Evolutionary conservation across 2,888 invertebrate genomes (phyloP), one percentile per base, ranked within the genome.

Genomic region (Marasmarcha lunaedactyla): DNA sequence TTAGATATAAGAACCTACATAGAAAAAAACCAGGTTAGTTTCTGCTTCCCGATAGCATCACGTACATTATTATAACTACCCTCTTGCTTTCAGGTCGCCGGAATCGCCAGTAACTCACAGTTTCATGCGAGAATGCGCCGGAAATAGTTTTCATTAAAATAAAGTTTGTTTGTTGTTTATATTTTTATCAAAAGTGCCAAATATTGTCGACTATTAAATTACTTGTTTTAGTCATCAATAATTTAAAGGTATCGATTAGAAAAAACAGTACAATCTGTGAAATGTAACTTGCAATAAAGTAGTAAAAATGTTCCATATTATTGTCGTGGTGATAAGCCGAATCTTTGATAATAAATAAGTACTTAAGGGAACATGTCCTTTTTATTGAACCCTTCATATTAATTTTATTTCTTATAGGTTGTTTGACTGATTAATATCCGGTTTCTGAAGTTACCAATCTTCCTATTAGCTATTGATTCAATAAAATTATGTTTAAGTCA

Each of bases 111-210:
- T 83, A 78, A 71, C 14, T 46, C 37, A 45, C 37, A n/a, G n/a
- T n/a, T n/a, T n/a, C n/a, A n/a, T n/a, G n/a, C n/a, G n/a, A n/a
- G n/a, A n/a, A n/a, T n/a, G n/a, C n/a, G n/a, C n/a, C n/a, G n/a
- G n/a, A n/a, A n/a, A n/a, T n/a, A n/a, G n/a, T 58, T 63, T 59
- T 57, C 41, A 56, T 61, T 56, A 52, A 58, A 55, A 48, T 51
- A 45, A 54, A 47, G 47, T 61, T 66, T 49, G 61, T 66, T 70
- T 59, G 58, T 63, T 62, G 63, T 55, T 63, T 67, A 58, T 60
- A 46, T 60, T 25, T 69, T 66, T 63, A 62, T 57, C 54, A 69
- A 66, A 71, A 74, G 77, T 74, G 74, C 79, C 78, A 76, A 77
- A 68, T 73, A 74, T 63, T 55, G 53, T 57, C 50, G 45, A 54